Base-by-base conservation (phyloP, 2,797 vertebrate species). In the Decapterus maruadsi region DNA sequence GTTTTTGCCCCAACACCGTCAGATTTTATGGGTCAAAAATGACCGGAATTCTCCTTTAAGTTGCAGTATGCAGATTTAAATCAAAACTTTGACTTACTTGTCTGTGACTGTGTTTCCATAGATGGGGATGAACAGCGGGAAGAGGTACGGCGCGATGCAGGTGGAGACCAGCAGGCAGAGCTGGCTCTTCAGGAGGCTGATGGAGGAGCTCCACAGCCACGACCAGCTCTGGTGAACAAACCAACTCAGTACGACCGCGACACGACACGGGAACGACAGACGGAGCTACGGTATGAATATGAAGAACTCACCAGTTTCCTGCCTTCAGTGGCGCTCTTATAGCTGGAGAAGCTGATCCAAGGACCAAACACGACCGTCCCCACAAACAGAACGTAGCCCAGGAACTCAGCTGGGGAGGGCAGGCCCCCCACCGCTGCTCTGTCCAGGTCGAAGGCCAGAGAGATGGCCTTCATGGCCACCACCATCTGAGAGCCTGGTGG, bases 401-500 rank as follows among this genome's bases (percentile, higher is more conserved):
- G 95, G 91, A 97, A 97, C 89, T 97, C 96, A 11, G 95, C 89
- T 0, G 94, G 95, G 2, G 96, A 96, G 19, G 81, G 96, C 42
- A 94, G 87, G 66, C 84, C 86, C 61, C 78, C 78, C 83, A 89
- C 94, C 1, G 84, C 46, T 22, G 95, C 95, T 50, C 96, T 92
- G 92, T 98, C 97, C 78, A 97, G 88, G 91, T 98, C 97, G 67
- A 98, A 97, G 55, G 96, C 97, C 87, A 98, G 82, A 60, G 97
- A 98, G 82, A 98, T 96, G 2, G 95, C 96, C 80, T 98, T 97
- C 97, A 98, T 98, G 70, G 97, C 96, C 86, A 98, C 96, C 56
- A 98, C 97, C 96, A 98, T 98, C 94, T 97, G 97, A 64, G 96
- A 96, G 76, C 97, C 97, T 97, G 46, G n/a, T n/a, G n/a, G n/a